Base-by-base conservation (phyloP, 2,888 invertebrate genomes). In the Nowickia ferox region DNA sequence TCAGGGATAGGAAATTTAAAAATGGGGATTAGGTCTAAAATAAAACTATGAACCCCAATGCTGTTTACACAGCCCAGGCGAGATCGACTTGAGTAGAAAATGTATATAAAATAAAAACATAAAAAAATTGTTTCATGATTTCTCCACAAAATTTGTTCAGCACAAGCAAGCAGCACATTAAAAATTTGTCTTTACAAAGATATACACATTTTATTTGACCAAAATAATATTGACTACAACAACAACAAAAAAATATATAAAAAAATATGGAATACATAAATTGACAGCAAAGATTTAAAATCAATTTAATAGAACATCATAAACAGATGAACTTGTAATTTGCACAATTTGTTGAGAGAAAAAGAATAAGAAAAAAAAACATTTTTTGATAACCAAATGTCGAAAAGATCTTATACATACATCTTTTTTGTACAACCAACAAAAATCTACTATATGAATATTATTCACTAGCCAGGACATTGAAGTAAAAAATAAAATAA, bases 251-350 rank as follows among this genome's bases (percentile, higher is more conserved):
- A 59, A 30, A 42, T 2, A 40, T 22, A 19, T 44, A 68, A 30
- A 48, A 61, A 51, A 19, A 1, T 55, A 15, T 42, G 40, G n/a
- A 72, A 66, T 53, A 65, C 38, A 65, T 75, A 75, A 85, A 86
- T 78, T 86, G 86, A 86, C 75, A 83, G 86, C 75, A 83, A 59
- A 86, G 78, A 86, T 86, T 86, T 83, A 55, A 86, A 83, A 79
- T 86, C 86, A 86, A 86, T 86, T 86, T 86, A 83, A 76, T 76
- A 79, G 83, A 86, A 86, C 79, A 76, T 86, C 86, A 86, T 74
- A 81, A 86, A 81, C 83, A 86, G 86, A 86, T 86, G 77, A 69
- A 81, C 61, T 80, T 68, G 74, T 79, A 79, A 85, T 75, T 85
- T 77, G 38, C 66, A 83, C 51, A 86, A 86, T 48, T 76, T 79